A percentile compares a stretch with the other conserved stretches of the same genome.
Evolutionary conservation across 2,888 invertebrate genomes (phyloP).

Genomic region (Endomychus coccineus): DNA sequence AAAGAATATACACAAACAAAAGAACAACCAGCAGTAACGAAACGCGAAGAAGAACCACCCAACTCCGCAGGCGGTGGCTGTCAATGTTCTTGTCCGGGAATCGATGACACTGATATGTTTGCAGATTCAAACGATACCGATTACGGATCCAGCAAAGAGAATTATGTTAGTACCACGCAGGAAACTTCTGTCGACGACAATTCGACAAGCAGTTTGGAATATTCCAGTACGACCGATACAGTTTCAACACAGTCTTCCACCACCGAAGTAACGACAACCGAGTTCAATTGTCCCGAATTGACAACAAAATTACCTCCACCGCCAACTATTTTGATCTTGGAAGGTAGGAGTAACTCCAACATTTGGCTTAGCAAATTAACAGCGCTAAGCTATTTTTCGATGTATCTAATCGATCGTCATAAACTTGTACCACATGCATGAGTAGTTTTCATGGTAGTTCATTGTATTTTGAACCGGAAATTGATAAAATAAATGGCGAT

Average conservation of each 20-base stretch:
- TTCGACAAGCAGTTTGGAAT: conserved; percentile 16
- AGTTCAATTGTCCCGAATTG: conserved; percentile 22
- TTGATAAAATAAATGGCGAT: too few species aligned
- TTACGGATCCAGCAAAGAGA: conserved; percentile 6
- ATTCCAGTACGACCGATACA: conserved; percentile 8
- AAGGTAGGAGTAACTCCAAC: conserved; percentile 55
- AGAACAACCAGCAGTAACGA: conserved; percentile 19
- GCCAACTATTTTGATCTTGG: conserved; percentile 72
- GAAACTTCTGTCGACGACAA: conserved; percentile 25
- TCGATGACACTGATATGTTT: conserved; percentile 41
- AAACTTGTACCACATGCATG: too few species aligned
- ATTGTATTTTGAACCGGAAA: too few species aligned
- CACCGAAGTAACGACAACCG: conserved; percentile 22
- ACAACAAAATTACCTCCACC: conserved; percentile 48
- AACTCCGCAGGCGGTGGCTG: conserved; percentile 57
- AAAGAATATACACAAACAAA: conserved; percentile 24
- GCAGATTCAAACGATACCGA: conserved; percentile 14
- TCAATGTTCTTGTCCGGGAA: conserved; percentile 66
- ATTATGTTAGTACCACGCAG: conserved; percentile 4
- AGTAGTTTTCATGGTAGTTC: too few species aligned
- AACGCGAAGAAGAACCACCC: conserved; percentile 18
- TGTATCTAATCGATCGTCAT: too few species aligned
- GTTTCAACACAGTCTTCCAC: conserved; percentile 11
- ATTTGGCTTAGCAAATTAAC: conserved; percentile 24
- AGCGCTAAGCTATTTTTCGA: conserved; percentile 18